phyloP scores from a whole-genome alignment of 2,888 invertebrate genomes.

The Sympetrum striolatum region DNA sequence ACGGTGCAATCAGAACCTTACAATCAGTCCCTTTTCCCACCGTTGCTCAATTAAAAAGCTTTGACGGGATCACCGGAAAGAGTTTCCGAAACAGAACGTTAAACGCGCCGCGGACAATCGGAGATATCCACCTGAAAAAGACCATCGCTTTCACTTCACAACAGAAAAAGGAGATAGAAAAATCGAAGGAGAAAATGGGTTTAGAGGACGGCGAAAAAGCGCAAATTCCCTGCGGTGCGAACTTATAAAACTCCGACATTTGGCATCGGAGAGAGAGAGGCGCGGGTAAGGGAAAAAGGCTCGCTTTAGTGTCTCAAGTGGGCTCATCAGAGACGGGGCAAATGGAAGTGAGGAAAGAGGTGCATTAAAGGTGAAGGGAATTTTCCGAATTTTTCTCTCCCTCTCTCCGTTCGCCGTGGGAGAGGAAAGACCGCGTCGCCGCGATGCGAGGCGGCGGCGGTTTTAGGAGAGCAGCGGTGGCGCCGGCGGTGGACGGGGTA shows the following conservation, averaged over 20 bases:
- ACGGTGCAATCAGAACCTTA: too few species aligned
- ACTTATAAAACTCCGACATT: not conserved
- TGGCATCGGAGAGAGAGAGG: not conserved
- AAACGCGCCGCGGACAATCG: too few species aligned
- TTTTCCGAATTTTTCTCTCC: not conserved
- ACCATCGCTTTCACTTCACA: too few species aligned
- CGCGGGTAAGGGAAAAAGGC: not conserved
- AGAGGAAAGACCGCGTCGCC: not conserved
- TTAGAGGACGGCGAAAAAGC: not conserved
- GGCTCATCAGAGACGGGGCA: not conserved
- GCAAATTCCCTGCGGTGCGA: not conserved
- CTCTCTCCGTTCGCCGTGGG: not conserved
- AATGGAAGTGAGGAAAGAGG: not conserved
- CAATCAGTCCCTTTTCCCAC: too few species aligned
- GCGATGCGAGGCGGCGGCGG: not conserved
- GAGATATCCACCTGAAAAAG: too few species aligned
- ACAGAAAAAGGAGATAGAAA: not conserved
- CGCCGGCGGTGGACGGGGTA: conserved; percentile 2
- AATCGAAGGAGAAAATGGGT: not conserved
- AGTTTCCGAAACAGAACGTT: too few species aligned
- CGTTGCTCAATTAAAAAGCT: too few species aligned
- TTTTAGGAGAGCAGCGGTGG: not conserved
- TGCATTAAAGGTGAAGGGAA: not conserved
- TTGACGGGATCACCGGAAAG: too few species aligned
- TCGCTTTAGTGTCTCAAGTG: not conserved